phyloP scores from a whole-genome alignment of 2,113 vertebrate species.

The Atrichornis clamosus region DNA sequence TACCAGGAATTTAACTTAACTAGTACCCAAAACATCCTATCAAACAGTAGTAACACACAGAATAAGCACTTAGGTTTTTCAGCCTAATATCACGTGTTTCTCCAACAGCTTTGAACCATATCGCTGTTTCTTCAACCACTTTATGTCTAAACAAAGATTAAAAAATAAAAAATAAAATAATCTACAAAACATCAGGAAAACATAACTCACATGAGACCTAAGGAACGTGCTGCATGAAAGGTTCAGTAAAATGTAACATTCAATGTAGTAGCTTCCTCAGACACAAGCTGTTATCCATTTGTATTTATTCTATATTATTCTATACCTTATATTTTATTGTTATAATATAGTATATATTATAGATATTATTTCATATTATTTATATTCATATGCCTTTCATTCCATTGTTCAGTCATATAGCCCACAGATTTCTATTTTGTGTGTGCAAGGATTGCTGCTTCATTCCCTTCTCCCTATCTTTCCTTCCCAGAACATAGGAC shows the following conservation, averaged over 20 bases:
- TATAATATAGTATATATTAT: too few species aligned
- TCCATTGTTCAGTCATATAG: too few species aligned
- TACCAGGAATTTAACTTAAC: neutral
- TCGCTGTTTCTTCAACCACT: neutral
- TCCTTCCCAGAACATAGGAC: too few species aligned
- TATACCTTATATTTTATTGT: too few species aligned
- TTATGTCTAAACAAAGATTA: neutral
- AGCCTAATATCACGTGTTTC: neutral
- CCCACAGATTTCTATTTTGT: too few species aligned
- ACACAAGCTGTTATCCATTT: too few species aligned
- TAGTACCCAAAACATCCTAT: neutral
- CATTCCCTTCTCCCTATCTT: too few species aligned
- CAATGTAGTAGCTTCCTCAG: neutral
- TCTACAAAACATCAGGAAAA: neutral
- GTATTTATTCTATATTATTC: too few species aligned
- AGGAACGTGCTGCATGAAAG: fast-evolving
- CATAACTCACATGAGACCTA: neutral
- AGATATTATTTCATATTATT: too few species aligned
- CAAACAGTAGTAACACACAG: neutral
- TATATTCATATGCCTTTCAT: too few species aligned
- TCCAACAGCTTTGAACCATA: neutral
- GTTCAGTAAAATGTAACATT: neutral
- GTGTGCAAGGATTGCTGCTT: too few species aligned
- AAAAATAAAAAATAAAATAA: neutral
- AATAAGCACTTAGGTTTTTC: neutral